Base-by-base conservation (phyloP, 2,113 vertebrate species). In the Quiscalus mexicanus region DNA sequence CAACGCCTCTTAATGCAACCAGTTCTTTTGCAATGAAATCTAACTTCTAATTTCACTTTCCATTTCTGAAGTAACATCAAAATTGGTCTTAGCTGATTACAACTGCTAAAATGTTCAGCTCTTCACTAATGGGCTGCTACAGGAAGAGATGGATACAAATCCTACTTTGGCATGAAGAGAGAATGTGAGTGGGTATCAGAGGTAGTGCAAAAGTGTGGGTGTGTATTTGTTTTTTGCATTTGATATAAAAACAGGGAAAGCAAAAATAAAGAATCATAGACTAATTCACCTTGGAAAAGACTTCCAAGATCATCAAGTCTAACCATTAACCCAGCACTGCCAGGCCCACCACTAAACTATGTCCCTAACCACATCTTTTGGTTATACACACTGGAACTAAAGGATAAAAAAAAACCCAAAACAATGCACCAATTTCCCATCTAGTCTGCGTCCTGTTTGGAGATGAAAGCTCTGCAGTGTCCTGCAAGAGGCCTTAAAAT, bases 171-270 rank as follows among this genome's bases (percentile, higher is more conserved):
- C 15, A 28, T 10, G 16, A 65, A 87, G 28, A 76, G 37, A 44
- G 7, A 49, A 62, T 4, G 8, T 37, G 27, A 83, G 45, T 10
- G 21, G 25, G 5, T 63, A 74, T 19, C 39, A 47, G 20, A 0
- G 0, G 28, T 12, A 55, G 27, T 16, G 39, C 24, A 0, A n/a
- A 80, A 90, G 15, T 42, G 21, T 0, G 0, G 5, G 4, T 55
- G 6, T 41, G 13, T 39, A 33, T 35, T 56, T 87, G 39, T 21
- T 58, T 59, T 59, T 35, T 59, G n/a, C 7, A 59, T 25, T 59
- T 59, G 56, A 59, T 35, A 59, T 35, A 59, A 17, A 74, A 80
- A 62, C 9, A 31, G 15, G 5, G 31, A 90, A 89, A 25, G 33
- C 4, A 89, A 95, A 90, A 81, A 20, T 19, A 31, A 15, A 47